These are phyloP conservation scores for Amphipyra berbera DNA, from an alignment of 2,888 invertebrate genomes.

Conservation along the genomic window DNA sequence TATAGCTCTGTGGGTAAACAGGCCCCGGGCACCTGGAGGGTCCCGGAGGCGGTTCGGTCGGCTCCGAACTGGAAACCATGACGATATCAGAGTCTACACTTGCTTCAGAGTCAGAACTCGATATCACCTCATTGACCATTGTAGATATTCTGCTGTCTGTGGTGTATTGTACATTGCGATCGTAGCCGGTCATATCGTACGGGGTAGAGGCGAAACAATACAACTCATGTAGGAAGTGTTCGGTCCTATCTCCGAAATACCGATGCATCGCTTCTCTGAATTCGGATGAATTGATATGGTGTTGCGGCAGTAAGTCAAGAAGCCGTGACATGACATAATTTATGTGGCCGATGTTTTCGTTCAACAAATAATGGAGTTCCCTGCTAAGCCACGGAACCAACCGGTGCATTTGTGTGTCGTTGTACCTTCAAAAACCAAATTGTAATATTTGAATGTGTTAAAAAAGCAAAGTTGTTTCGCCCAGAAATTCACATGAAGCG, in stretches of 20 bases:
- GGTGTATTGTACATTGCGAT: slow-evolving; percentile 92
- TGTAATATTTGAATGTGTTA: slow-evolving; percentile 13
- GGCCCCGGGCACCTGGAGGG: slow-evolving; percentile 64
- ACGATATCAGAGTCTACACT: slow-evolving; percentile 65
- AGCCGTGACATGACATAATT: slow-evolving; percentile 92
- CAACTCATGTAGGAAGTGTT: slow-evolving; percentile 97
- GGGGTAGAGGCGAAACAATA: slow-evolving; percentile 96
- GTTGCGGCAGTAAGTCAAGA: slow-evolving; percentile 91
- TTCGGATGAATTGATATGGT: slow-evolving; percentile 92
- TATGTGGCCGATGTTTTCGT: slow-evolving; percentile 91
- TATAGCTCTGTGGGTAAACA: slow-evolving; percentile 73
- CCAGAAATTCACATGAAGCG: too few relatives aligned
- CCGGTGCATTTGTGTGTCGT: slow-evolving; percentile 95
- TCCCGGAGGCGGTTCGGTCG: slow-evolving; percentile 50
- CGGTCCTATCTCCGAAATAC: slow-evolving; percentile 92
- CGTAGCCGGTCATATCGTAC: slow-evolving; percentile 95
- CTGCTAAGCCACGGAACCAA: slow-evolving; percentile 96
- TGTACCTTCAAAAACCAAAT: slow-evolving; percentile 87
- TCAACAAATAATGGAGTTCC: slow-evolving; percentile 94
- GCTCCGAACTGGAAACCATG: slow-evolving; percentile 59
- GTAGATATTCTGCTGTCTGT: slow-evolving; percentile 88
- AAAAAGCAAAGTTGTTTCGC: neutral
- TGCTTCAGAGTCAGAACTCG: slow-evolving; percentile 70
- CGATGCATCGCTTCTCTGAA: slow-evolving; percentile 93
- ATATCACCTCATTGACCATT: slow-evolving; percentile 89